Evolutionary conservation across 2,113 vertebrate species (phyloP).

Genomic region (Heptranchias perlo): DNA sequence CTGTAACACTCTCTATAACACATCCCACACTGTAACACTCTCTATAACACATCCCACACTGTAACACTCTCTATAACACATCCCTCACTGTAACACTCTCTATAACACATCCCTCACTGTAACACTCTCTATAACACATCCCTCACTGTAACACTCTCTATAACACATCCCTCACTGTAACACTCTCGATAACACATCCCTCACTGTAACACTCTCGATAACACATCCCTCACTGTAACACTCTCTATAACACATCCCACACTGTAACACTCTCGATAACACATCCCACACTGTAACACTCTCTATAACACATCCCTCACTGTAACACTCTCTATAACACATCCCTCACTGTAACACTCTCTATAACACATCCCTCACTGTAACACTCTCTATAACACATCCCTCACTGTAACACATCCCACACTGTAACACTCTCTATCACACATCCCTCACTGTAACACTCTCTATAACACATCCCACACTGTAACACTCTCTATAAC

Average conservation of each 20-base stretch:
- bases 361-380: not conserved
- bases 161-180: not conserved
- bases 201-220: too few relatives aligned
- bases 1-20: not conserved
- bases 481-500: too few relatives aligned
- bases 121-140: too few relatives aligned
- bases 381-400: not conserved
- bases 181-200: not conserved
- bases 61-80: not conserved
- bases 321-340: not conserved
- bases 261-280: not conserved
- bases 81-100: too few relatives aligned
- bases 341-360: not conserved
- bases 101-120: too few relatives aligned
- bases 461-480: not conserved
- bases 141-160: not conserved
- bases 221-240: not conserved
- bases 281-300: not conserved
- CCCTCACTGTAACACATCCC: too few relatives aligned
- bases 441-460: too few relatives aligned
- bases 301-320: not conserved
- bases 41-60: not conserved
- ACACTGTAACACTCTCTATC: not conserved
- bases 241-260: not conserved
- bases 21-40: not conserved